A percentile compares a stretch with the other conserved stretches of the same genome.
These are phyloP conservation scores for Aphidius gifuensis DNA, from an alignment of 1,140 invertebrate genomes.

Conservation along the genomic window DNA sequence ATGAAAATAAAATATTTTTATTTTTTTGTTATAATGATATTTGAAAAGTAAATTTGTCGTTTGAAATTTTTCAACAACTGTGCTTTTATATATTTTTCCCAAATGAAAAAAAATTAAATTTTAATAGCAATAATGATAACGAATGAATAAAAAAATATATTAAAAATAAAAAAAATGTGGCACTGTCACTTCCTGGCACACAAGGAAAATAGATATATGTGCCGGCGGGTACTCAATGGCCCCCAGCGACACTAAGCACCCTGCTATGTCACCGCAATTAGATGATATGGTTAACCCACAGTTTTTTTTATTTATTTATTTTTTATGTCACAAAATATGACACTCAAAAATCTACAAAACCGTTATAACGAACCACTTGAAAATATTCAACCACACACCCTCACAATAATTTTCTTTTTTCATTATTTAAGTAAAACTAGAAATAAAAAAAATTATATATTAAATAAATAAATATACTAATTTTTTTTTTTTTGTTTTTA, in stretches of 20 bases:
- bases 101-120: background rate
- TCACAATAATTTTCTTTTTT: background rate
- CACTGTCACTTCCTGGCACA: slow-evolving; percentile 27
- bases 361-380: slow-evolving; percentile 9
- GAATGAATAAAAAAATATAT: no score
- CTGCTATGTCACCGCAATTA: slow-evolving; percentile 28
- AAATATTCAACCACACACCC: background rate
- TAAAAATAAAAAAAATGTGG: slow-evolving; percentile 22
- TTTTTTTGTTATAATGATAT: no score
- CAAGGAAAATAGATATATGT: slow-evolving; percentile 6
- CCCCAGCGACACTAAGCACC: slow-evolving; percentile 18
- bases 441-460: no score
- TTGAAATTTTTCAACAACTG: background rate
- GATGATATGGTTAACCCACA: slow-evolving; percentile 18
- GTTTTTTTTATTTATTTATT: background rate
- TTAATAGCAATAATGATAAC: no score
- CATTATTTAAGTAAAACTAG: no score
- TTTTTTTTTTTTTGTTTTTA: no score
- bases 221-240: slow-evolving; percentile 8
- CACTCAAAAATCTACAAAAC: slow-evolving; percentile 11
- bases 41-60: background rate
- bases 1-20: no score
- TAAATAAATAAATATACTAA: no score
- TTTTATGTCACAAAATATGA: slow-evolving; percentile 14
- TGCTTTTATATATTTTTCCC: no score